phyloP scores from a whole-genome alignment of 2,113 vertebrate species.

The Empidonax traillii region DNA sequence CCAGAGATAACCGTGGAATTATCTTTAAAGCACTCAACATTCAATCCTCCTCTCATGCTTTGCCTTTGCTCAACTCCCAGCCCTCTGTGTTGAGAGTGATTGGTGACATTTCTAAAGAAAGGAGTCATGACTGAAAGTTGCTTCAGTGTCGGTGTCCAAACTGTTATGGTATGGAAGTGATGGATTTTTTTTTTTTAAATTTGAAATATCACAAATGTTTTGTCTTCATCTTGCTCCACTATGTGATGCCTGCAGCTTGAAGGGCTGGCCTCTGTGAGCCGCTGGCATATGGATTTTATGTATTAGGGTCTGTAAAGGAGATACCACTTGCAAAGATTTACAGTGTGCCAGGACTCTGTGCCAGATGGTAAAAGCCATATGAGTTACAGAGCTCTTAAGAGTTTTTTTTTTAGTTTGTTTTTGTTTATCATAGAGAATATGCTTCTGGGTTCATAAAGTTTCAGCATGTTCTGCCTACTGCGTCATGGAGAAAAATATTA shows the following conservation, averaged over 20 bases:
- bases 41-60: not conserved
- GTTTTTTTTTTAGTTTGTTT: slow-evolving; percentile 58
- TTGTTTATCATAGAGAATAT: slow-evolving; percentile 60
- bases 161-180: not conserved
- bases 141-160: not conserved
- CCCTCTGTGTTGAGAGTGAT: not conserved
- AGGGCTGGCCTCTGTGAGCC: not conserved
- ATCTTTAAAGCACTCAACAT: slow-evolving; percentile 34
- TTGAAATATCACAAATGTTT: not conserved
- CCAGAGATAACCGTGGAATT: slow-evolving; percentile 36
- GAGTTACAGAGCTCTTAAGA: slow-evolving; percentile 11
- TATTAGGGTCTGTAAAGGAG: slow-evolving; percentile 34
- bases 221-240: not conserved
- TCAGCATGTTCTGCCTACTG: slow-evolving; percentile 52
- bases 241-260: not conserved
- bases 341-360: slow-evolving; percentile 43
- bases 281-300: slow-evolving; percentile 29
- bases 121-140: not conserved
- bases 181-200: not conserved
- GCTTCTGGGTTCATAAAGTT: slow-evolving; percentile 60
- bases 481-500: slow-evolving; percentile 67
- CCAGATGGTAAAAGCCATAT: slow-evolving; percentile 64
- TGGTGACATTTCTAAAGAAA: slow-evolving; percentile 34
- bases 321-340: slow-evolving; percentile 57
- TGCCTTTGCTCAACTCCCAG: slow-evolving; percentile 21